Evolutionary conservation across 2,113 vertebrate genomes (phyloP).

Genomic region (Notarius quadriscutis): DNA sequence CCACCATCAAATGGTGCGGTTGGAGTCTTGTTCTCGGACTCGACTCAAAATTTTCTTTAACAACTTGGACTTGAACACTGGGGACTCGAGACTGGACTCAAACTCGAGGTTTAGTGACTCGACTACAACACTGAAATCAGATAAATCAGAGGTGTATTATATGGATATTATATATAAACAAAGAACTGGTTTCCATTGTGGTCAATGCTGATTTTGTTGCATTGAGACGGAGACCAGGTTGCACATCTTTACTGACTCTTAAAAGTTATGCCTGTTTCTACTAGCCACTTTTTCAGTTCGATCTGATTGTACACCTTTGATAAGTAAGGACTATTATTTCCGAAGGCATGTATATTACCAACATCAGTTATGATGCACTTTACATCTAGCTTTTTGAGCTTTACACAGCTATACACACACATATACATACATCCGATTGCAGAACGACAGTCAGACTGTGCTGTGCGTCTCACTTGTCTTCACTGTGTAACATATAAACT

Average conservation of each 20-base stretch:
- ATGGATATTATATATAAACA: not conserved
- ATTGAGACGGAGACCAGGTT: not conserved
- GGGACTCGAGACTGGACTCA: too few relatives aligned
- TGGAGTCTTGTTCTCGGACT: too few relatives aligned
- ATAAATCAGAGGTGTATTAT: not conserved
- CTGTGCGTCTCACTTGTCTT: slow-evolving; percentile 16
- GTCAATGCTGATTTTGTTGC: not conserved
- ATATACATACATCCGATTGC: not conserved
- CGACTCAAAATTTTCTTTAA: too few relatives aligned
- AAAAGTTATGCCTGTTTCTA: not conserved
- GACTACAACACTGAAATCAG: not conserved
- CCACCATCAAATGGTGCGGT: too few relatives aligned
- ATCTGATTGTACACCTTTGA: not conserved
- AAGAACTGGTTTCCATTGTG: not conserved
- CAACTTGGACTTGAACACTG: too few relatives aligned
- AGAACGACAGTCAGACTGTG: slow-evolving; percentile 8
- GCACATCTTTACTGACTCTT: not conserved
- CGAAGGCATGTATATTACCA: not conserved
- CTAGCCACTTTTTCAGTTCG: not conserved
- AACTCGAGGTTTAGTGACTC: too few relatives aligned
- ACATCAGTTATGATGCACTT: not conserved
- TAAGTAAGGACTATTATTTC: not conserved
- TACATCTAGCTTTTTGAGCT: not conserved
- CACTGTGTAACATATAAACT: slow-evolving; percentile 50
- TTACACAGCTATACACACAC: not conserved